Conservation (phyloP, 2,797 vertebrate species). For the Gobionotothen gibberifrons region DNA sequence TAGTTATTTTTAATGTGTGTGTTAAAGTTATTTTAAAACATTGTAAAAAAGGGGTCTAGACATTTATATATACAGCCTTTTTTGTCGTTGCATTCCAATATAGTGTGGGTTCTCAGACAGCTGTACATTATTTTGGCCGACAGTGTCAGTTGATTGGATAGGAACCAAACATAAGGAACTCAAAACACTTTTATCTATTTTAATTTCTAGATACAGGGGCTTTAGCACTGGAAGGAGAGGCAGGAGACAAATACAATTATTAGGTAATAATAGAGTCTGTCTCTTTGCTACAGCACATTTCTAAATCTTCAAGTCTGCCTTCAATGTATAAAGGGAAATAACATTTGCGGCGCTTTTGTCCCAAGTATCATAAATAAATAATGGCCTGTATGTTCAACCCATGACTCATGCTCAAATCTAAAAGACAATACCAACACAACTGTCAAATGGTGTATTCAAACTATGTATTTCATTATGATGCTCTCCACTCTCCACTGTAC, state of each 20-base stretch:
- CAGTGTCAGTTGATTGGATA: slow-evolving; percentile 36
- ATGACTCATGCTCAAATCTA: slow-evolving; percentile 24
- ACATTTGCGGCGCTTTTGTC: background rate
- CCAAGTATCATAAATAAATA: slow-evolving; percentile 24
- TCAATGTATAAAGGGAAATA: slow-evolving; percentile 8
- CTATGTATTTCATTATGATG: background rate
- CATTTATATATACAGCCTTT: slow-evolving; percentile 11
- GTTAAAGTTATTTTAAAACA: background rate
- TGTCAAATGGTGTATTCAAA: slow-evolving; percentile 13
- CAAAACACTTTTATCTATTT: slow-evolving; percentile 29
- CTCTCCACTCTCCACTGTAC: background rate
- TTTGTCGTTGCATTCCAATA: background rate
- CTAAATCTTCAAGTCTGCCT: background rate
- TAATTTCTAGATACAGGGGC: slow-evolving; percentile 36
- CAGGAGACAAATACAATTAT: slow-evolving; percentile 31
- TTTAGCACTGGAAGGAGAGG: slow-evolving; percentile 17
- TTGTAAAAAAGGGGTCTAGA: background rate
- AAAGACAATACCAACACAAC: slow-evolving; percentile 15
- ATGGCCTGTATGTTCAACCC: background rate
- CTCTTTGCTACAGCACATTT: slow-evolving; percentile 12
- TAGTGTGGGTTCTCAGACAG: slow-evolving; percentile 15
- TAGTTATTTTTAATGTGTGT: background rate
- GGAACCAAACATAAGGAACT: slow-evolving; percentile 30
- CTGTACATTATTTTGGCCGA: slow-evolving; percentile 29
- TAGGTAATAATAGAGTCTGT: slow-evolving; percentile 18